A percentile compares a stretch with the other conserved stretches of the same genome.
Conservation (phyloP, 2,888 invertebrate genomes). For the Vesta saturnalis region DNA sequence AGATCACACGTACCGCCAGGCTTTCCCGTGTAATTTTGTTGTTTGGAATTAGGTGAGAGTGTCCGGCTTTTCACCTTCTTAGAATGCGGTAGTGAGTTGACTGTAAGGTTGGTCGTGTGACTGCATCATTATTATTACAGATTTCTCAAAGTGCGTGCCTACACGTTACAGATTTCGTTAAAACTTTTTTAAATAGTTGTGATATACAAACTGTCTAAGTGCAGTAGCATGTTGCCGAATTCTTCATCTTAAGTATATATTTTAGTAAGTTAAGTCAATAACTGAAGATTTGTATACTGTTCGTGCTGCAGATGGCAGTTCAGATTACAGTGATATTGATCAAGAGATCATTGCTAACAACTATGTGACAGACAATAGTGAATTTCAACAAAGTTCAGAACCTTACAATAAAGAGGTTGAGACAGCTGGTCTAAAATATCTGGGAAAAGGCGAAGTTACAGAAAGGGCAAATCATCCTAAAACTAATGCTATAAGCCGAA, state of each 20-base stretch:
- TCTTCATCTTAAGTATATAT: too few relatives aligned
- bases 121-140: background rate
- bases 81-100: background rate
- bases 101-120: background rate
- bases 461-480: background rate
- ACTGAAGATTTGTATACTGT: too few relatives aligned
- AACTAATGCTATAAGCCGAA: background rate
- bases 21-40: too few relatives aligned
- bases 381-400: too few relatives aligned
- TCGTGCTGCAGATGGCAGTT: background rate
- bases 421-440: background rate
- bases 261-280: background rate
- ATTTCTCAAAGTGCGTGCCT: background rate
- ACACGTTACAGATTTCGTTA: background rate
- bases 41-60: too few relatives aligned
- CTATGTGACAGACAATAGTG: too few relatives aligned
- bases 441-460: background rate
- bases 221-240: background rate
- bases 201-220: background rate
- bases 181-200: background rate
- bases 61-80: background rate
- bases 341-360: too few relatives aligned
- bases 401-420: too few relatives aligned
- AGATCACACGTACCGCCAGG: too few relatives aligned
- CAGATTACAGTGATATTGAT: too few relatives aligned